Evolutionary conservation across 2,888 invertebrate genomes (phyloP).

Genomic region (Coenonympha glycerion): DNA sequence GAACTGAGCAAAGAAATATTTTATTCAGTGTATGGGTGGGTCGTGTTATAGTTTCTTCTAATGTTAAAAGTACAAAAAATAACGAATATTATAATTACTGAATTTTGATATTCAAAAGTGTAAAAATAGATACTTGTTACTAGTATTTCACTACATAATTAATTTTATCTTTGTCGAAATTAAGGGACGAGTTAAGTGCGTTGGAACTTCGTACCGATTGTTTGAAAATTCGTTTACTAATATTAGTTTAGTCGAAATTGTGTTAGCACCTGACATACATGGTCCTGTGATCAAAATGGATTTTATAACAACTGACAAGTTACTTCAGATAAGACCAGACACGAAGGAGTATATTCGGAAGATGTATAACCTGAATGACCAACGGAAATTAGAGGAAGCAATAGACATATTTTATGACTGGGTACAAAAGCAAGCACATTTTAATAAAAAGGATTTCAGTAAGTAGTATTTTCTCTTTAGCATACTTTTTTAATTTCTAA

Average conservation of each 20-base stretch:
- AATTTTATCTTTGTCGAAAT: too few species aligned
- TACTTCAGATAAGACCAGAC: slow-evolving; percentile 31
- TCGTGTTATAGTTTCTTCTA: too few species aligned
- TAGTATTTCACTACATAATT: too few species aligned
- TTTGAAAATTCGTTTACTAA: too few species aligned
- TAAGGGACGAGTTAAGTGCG: too few species aligned
- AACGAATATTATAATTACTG: too few species aligned
- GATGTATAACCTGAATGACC: slow-evolving; percentile 34
- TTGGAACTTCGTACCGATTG: too few species aligned
- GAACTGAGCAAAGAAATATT: too few species aligned
- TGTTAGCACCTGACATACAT: not conserved
- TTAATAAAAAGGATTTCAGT: slow-evolving; percentile 40
- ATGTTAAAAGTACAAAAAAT: too few species aligned
- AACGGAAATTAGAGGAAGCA: slow-evolving; percentile 34
- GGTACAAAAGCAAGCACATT: slow-evolving; percentile 41
- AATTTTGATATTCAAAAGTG: too few species aligned
- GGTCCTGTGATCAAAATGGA: slow-evolving; percentile 14
- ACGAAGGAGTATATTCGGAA: slow-evolving; percentile 34
- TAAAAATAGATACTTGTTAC: too few species aligned
- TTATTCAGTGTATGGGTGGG: too few species aligned
- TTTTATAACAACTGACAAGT: not conserved
- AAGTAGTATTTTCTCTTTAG: slow-evolving; percentile 31
- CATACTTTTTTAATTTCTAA: not conserved
- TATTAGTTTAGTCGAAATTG: slow-evolving; percentile 11
- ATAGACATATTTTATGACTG: slow-evolving; percentile 41